These are phyloP conservation scores for Tetropium fuscum DNA, from an alignment of 2,888 invertebrate genomes.

Conservation along the genomic window DNA sequence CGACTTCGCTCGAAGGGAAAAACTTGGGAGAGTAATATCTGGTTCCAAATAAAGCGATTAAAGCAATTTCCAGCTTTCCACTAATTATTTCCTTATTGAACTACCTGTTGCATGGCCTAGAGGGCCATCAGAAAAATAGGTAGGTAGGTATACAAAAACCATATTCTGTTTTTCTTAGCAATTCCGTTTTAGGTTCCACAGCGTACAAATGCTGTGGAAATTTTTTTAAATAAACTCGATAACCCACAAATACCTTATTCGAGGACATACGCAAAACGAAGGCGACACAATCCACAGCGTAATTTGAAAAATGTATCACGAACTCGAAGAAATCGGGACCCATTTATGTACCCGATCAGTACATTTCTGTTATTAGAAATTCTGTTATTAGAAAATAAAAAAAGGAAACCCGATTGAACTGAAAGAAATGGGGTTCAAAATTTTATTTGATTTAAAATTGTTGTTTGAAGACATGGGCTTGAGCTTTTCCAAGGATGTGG, in stretches of 20 bases:
- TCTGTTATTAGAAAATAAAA: too few species aligned
- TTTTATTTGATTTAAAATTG: constrained; percentile 29
- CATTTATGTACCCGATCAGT: constrained; percentile 30
- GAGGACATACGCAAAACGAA: constrained; percentile 17
- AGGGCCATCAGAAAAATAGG: not conserved
- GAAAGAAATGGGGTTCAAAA: constrained; percentile 25
- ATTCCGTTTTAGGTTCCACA: not conserved
- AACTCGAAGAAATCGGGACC: not conserved
- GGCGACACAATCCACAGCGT: too few species aligned
- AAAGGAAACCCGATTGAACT: constrained; percentile 26
- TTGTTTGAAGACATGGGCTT: constrained; percentile 23
- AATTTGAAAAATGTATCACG: not conserved
- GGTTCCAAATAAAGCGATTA: too few species aligned
- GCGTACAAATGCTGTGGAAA: not conserved
- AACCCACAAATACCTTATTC: not conserved
- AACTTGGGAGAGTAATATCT: too few species aligned
- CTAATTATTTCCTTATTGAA: too few species aligned
- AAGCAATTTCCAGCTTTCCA: too few species aligned
- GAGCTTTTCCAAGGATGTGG: constrained; percentile 13
- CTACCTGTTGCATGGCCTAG: too few species aligned
- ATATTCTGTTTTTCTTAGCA: not conserved
- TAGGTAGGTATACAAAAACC: not conserved
- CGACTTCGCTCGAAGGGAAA: too few species aligned
- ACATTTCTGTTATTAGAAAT: constrained; percentile 23
- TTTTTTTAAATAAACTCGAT: not conserved